phyloP scores from a whole-genome alignment of 2,113 vertebrate species.

The Dipodomys ordii region DNA sequence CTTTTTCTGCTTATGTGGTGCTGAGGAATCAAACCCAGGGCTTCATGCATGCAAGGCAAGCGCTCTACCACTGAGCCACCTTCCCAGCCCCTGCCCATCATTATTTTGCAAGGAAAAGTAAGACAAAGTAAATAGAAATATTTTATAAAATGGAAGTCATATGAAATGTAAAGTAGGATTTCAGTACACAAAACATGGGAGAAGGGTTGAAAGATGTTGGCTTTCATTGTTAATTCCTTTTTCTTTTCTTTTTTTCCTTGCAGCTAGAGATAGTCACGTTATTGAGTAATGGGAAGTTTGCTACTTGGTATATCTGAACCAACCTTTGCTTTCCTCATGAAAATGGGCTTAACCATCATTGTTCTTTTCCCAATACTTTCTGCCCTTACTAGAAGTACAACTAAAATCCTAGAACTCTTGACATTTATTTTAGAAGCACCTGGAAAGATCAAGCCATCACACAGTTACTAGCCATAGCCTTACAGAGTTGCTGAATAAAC shows the following conservation, averaged over 20 bases:
- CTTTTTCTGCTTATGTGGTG: too few species aligned
- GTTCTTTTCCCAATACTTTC: neutral
- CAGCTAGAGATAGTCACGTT: neutral
- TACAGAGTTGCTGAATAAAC: neutral
- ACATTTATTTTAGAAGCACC: neutral
- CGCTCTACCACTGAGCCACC: too few species aligned
- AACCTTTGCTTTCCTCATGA: neutral
- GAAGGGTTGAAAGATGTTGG: neutral
- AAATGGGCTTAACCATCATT: neutral
- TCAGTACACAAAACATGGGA: neutral
- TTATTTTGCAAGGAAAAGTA: neutral
- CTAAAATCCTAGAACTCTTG: neutral
- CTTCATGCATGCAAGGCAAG: too few species aligned
- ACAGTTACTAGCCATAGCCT: neutral
- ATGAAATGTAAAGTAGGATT: slow-evolving; percentile 25
- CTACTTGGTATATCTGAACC: neutral
- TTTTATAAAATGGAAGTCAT: neutral
- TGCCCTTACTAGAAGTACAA: neutral
- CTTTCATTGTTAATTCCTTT: neutral
- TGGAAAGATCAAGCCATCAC: neutral
- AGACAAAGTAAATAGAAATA: neutral
- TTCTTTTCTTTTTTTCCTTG: neutral
- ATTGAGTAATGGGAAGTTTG: neutral
- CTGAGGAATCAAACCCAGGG: too few species aligned
- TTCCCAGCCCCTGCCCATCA: neutral